A percentile compares a stretch with the other conserved stretches of the same genome.
These are phyloP conservation scores for Geococcyx californianus DNA, from an alignment of 2,113 vertebrate genomes.

Conservation along the genomic window DNA sequence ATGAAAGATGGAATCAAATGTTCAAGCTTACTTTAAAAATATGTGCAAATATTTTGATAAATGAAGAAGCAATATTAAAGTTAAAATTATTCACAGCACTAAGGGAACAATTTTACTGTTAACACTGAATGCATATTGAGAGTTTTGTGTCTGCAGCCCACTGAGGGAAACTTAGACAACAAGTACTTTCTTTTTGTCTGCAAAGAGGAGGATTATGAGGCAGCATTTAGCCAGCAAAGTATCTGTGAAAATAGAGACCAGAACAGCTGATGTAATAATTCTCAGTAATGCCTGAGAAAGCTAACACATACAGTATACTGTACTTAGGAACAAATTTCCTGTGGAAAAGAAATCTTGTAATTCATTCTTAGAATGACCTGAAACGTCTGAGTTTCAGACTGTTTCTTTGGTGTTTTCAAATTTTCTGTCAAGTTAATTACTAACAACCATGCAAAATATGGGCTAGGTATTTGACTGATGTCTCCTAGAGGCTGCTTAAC, in stretches of 20 bases:
- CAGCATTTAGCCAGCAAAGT: constrained; percentile 1
- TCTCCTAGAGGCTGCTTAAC: background rate
- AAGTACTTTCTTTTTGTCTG: background rate
- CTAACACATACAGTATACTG: background rate
- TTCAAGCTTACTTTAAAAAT: background rate
- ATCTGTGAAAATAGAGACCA: background rate
- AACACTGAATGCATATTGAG: background rate
- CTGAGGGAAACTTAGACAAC: background rate
- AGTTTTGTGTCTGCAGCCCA: background rate
- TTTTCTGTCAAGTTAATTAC: constrained; percentile 9
- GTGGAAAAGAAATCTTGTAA: background rate
- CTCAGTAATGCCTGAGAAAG: background rate
- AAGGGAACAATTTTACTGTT: background rate
- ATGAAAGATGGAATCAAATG: background rate
- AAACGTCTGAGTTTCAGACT: constrained; percentile 2
- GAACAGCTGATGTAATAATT: background rate
- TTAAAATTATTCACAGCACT: constrained; percentile 7
- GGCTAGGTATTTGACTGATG: background rate
- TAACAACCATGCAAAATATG: background rate
- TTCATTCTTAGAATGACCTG: background rate
- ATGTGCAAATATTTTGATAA: constrained; percentile 19
- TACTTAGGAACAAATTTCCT: background rate
- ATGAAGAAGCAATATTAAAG: background rate
- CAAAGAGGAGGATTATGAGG: background rate
- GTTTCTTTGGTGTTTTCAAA: background rate